Percentiles rank a stretch among this genome's conserved stretches.
Conservation (phyloP, 92 coral and sea anemone species). For the Actinernus sp. region DNA sequence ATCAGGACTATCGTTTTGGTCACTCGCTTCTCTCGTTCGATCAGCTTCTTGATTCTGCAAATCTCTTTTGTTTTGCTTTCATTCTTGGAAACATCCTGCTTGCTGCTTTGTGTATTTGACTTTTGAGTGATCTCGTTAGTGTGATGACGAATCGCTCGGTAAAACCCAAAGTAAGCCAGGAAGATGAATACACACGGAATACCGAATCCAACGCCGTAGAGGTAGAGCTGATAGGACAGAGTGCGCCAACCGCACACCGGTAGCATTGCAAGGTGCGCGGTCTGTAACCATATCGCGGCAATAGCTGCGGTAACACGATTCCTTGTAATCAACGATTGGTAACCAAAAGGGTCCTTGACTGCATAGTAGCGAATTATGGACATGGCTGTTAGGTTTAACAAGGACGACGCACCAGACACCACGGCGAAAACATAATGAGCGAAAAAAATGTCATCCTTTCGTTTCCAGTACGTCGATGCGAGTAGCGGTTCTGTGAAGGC, state of each 20-base stretch:
- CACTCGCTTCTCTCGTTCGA: conserved; percentile 64
- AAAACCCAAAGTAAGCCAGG: conserved; percentile 50
- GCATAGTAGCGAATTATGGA: conserved; percentile 78
- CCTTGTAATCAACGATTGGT: conserved; percentile 50
- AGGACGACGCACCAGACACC: conserved; percentile 73
- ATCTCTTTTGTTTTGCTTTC: too few relatives aligned
- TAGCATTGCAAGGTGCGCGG: conserved; percentile 56
- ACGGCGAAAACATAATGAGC: conserved; percentile 79
- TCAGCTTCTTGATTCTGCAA: conserved; percentile 15
- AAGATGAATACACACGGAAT: conserved; percentile 55
- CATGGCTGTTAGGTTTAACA: conserved; percentile 70
- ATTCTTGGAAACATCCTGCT: too few relatives aligned
- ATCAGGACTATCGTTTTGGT: conserved; percentile 76
- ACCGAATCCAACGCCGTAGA: conserved; percentile 64
- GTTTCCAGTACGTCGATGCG: conserved; percentile 62
- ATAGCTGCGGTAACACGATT: conserved; percentile 39
- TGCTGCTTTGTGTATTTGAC: not conserved
- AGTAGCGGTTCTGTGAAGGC: conserved; percentile 70
- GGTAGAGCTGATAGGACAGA: conserved; percentile 61
- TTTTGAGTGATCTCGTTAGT: conserved; percentile 14
- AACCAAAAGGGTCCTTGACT: conserved; percentile 60
- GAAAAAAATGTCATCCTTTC: conserved; percentile 38
- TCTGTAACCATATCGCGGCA: conserved; percentile 52
- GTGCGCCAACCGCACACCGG: conserved; percentile 73
- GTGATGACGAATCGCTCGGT: conserved; percentile 52